Percentiles rank a stretch among this genome's conserved stretches.
These are phyloP conservation scores for Pungitius pungitius DNA, from an alignment of 2,113 vertebrate genomes.

Conservation along the genomic window DNA sequence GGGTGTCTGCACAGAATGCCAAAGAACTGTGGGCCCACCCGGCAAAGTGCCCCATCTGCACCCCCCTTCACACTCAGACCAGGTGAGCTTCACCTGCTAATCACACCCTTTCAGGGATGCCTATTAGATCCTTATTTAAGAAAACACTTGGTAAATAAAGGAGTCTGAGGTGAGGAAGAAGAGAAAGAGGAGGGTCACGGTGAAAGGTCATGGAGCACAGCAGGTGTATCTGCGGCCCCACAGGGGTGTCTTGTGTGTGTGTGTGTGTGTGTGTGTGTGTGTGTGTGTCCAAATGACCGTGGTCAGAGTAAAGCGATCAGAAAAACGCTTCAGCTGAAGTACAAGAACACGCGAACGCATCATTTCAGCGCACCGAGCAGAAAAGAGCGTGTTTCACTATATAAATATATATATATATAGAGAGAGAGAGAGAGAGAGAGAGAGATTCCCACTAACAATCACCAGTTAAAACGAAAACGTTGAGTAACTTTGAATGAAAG, in stretches of 20 bases:
- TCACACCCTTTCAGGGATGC: constrained; percentile 9
- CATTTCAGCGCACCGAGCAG: constrained; percentile 28
- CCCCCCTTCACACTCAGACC: not conserved
- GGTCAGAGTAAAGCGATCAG: constrained; percentile 24
- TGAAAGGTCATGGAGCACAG: constrained; percentile 57
- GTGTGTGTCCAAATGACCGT: constrained; percentile 29
- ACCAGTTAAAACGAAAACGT: not conserved
- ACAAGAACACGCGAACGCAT: constrained; percentile 8
- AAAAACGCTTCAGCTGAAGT: constrained; percentile 31
- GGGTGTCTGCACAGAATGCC: constrained; percentile 3
- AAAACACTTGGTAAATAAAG: constrained; percentile 17
- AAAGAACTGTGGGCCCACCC: constrained; percentile 1
- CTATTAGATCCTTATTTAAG: not conserved
- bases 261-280: constrained; percentile 1
- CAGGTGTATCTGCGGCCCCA: too few relatives aligned
- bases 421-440: too few relatives aligned
- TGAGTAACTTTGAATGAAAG: constrained; percentile 46
- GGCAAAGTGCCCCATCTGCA: constrained; percentile 3
- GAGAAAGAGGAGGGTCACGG: constrained; percentile 21
- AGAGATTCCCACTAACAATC: not conserved
- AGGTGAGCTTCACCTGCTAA: constrained; percentile 2
- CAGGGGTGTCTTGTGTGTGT: too few relatives aligned
- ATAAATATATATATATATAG: constrained; percentile 13
- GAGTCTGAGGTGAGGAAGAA: constrained; percentile 29
- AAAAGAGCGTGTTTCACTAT: constrained; percentile 70